Base-by-base conservation (phyloP, 2,888 invertebrate species). In the Pandemis heparana region DNA sequence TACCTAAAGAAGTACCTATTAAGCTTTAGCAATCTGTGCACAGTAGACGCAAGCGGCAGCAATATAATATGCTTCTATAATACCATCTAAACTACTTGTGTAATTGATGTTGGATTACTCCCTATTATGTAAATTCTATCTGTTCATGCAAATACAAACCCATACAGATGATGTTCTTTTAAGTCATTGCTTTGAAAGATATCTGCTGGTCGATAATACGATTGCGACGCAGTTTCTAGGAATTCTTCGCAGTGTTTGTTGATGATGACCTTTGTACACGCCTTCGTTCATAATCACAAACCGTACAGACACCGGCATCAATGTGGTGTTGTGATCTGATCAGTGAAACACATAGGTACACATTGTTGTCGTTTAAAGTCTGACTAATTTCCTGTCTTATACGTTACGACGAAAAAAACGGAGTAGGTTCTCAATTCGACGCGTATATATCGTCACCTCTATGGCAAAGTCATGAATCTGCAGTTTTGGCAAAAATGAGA, bases 281-380 rank as follows among this genome's bases (percentile, higher is more conserved):
- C 38, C 66, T 23, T 51, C 53, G 10, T 41, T 66, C 66, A 66
- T 41, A 66, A 66, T 66, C 51, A 67, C 41, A 56, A 67, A 67
- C 56, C 41, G n/a, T 43, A 41, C 56, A 56, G 14, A 18, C 41
- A 41, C 56, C 46, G 63, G 46, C 59, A 51, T 38, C 14, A 7
- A 56, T 18, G 23, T 9, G 66, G n/a, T 56, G 53, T 56, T 67
- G 53, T 67, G 53, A 70, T 70, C 63, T 70, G 53, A 56, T 67
- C 67, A 59, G 32, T 39, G 48, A 16, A 2, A 41, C 51, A 66
- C 41, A 18, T 38, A 46, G 46, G 32, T 32, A 23, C 59, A 51
- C 23, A 48, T 39, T 53, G 41, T 23, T 38, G 10, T 53, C 32
- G 38, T 5, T 53, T 14, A 53, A 51, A 14, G 66, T 56, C 61